Evolutionary conservation across 1,140 invertebrate species (phyloP).

Genomic region (Meloidogyne floridensis): DNA sequence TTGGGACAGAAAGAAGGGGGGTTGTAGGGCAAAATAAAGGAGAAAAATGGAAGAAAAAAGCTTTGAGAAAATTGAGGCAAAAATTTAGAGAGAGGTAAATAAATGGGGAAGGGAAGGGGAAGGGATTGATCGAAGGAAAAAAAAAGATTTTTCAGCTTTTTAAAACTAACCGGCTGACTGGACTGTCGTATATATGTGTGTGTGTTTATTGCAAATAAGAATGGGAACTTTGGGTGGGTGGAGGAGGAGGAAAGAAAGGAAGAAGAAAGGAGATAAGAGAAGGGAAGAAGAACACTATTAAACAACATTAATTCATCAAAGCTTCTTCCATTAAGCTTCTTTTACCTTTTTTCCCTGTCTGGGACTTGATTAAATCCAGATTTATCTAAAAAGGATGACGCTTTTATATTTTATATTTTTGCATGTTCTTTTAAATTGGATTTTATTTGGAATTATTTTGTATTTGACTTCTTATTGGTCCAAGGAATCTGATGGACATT

Average conservation of each 20-base stretch:
- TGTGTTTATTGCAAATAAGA: background rate
- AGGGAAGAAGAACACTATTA: slow-evolving; percentile 4
- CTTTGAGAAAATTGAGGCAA: background rate
- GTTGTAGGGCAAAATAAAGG: background rate
- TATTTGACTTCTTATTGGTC: background rate
- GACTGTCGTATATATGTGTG: background rate
- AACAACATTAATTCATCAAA: background rate
- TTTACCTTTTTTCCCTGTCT: background rate
- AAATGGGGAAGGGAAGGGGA: background rate
- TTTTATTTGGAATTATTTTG: background rate
- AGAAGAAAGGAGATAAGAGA: background rate
- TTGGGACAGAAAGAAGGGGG: background rate
- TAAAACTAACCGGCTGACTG: slow-evolving; percentile 16
- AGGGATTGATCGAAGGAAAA: background rate
- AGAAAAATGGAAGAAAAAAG: background rate
- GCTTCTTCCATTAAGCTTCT: background rate
- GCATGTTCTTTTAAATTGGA: background rate
- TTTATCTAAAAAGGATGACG: no score
- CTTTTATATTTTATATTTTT: no score
- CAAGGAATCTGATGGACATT: no score
- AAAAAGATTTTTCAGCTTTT: background rate
- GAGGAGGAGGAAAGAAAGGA: background rate
- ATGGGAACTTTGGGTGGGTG: background rate
- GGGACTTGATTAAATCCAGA: no score
- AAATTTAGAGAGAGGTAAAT: background rate